Conservation (phyloP, 2,888 invertebrate genomes). For the Petrolisthes cinctipes region DNA sequence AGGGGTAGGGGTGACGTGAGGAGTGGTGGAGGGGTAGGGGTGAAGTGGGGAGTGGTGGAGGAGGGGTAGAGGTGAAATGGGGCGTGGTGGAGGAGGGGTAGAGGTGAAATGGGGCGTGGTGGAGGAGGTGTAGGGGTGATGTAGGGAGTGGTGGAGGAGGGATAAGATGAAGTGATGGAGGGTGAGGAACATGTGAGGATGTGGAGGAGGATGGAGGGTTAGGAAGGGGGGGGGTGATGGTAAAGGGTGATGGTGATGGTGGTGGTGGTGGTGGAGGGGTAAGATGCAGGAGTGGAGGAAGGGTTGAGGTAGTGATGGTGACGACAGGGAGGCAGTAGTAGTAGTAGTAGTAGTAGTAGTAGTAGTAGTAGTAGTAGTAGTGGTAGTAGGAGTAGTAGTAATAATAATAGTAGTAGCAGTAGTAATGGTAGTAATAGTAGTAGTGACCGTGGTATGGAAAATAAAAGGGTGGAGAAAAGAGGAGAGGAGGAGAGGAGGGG, state of each 20-base stretch:
- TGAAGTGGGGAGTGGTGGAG: constrained; percentile 2
- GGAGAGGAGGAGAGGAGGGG: neutral
- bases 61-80: neutral
- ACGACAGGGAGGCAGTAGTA: no score
- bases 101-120: neutral
- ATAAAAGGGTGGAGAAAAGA: neutral
- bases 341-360: no score
- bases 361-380: no score
- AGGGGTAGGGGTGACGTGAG: no score
- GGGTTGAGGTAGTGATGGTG: neutral
- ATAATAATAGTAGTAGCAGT: no score
- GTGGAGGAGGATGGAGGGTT: neutral
- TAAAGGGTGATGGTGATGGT: neutral
- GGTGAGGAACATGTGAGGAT: neutral
- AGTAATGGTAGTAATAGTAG: no score
- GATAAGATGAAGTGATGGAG: neutral
- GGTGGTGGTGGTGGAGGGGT: neutral
- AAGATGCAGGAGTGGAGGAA: neutral
- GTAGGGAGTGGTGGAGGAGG: neutral
- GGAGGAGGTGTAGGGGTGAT: neutral
- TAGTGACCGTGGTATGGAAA: neutral
- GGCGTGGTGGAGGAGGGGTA: neutral
- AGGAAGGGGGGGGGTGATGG: neutral
- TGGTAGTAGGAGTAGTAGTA: no score
- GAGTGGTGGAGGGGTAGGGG: constrained; percentile 13